Conservation (phyloP, 2,113 vertebrate genomes). For the Ictalurus furcatus region DNA sequence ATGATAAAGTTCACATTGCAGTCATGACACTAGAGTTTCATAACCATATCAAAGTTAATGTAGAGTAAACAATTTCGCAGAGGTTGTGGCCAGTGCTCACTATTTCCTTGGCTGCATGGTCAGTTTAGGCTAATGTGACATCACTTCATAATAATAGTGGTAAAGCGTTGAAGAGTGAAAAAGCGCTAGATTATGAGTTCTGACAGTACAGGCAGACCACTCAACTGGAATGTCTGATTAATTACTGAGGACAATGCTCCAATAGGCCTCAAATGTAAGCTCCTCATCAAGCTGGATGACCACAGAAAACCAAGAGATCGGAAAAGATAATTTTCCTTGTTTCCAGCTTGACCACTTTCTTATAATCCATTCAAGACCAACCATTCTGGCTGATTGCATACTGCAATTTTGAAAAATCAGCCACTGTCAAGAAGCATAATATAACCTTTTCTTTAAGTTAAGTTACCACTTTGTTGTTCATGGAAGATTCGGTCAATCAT, state of each 20-base stretch:
- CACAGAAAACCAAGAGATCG: constrained; percentile 22
- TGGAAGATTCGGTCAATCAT: neutral
- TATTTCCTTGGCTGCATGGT: neutral
- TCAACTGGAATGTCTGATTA: constrained; percentile 28
- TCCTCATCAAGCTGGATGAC: neutral
- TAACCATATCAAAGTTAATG: constrained; percentile 5
- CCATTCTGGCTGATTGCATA: constrained; percentile 62
- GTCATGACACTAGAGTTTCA: neutral
- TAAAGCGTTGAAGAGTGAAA: constrained; percentile 11
- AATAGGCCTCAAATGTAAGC: constrained; percentile 31
- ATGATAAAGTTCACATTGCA: neutral
- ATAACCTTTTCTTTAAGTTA: constrained; percentile 54
- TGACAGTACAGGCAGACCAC: constrained; percentile 28
- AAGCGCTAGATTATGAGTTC: neutral
- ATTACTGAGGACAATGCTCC: constrained; percentile 45
- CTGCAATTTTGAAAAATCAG: constrained; percentile 60
- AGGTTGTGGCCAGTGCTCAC: neutral
- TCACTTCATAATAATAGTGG: constrained; percentile 19
- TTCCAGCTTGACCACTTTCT: constrained; percentile 45
- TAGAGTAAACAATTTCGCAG: neutral
- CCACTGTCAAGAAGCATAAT: constrained; percentile 59
- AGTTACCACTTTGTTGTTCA: constrained; percentile 39
- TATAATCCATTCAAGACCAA: constrained; percentile 42
- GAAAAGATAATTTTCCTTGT: constrained; percentile 38
- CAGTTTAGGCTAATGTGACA: constrained; percentile 16